A percentile compares a stretch with the other conserved stretches of the same genome.
These are phyloP conservation scores for Cerceris ruficornis DNA, from an alignment of 2,888 invertebrate genomes.

Conservation along the genomic window DNA sequence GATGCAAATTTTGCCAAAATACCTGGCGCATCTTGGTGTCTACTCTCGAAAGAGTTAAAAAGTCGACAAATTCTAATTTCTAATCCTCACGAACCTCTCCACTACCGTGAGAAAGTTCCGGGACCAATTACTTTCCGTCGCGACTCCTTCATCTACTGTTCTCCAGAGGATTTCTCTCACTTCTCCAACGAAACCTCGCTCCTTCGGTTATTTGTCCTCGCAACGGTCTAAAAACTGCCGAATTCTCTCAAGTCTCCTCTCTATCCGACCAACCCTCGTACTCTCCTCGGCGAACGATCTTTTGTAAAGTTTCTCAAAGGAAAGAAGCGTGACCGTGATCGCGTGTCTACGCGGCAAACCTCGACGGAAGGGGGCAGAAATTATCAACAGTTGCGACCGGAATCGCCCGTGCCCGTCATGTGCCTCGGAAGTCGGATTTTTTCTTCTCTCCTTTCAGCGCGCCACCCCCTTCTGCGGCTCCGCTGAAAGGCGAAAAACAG, in stretches of 20 bases:
- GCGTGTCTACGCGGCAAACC: constrained; percentile 28
- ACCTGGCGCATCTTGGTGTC: too few relatives aligned
- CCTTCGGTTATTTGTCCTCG: background rate
- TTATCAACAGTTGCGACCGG: constrained; percentile 60
- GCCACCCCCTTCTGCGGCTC: background rate
- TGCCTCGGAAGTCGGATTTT: constrained; percentile 68
- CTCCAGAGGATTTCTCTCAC: too few relatives aligned
- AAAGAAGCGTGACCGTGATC: constrained; percentile 21
- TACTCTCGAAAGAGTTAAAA: too few relatives aligned
- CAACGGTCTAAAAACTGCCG: background rate
- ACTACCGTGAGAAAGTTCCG: too few relatives aligned
- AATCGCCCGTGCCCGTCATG: constrained; percentile 73
- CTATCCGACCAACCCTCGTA: background rate
- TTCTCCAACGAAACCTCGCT: background rate
- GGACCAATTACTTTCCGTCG: too few relatives aligned
- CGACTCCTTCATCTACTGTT: too few relatives aligned
- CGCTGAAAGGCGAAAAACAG: background rate
- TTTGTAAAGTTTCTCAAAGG: constrained; percentile 4
- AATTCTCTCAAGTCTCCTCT: background rate
- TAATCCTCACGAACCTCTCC: too few relatives aligned
- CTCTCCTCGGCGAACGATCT: background rate
- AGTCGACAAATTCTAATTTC: too few relatives aligned
- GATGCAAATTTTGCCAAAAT: too few relatives aligned
- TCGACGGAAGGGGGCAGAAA: constrained; percentile 30
- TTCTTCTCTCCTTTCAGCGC: constrained; percentile 6